Evolutionary conservation across 2,888 invertebrate species (phyloP).

Genomic region (Tachina grossa): DNA sequence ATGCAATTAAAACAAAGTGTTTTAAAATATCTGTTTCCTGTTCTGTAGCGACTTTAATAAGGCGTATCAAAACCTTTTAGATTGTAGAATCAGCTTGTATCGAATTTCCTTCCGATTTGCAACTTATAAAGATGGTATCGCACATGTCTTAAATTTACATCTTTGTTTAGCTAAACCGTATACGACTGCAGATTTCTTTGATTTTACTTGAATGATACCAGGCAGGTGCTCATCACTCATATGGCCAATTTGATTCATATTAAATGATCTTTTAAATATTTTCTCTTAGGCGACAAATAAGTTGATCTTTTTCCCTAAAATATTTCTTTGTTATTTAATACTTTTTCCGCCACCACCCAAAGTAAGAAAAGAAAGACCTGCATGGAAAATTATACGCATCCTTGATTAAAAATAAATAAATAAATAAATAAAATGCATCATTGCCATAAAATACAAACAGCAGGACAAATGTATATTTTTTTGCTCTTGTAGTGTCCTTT

Average conservation of each 20-base stretch:
- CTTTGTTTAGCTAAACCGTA: no score
- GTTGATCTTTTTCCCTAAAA: constrained; percentile 30
- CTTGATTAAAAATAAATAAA: constrained; percentile 69
- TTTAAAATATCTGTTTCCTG: constrained; percentile 7
- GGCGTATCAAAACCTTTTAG: constrained; percentile 12
- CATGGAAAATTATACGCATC: constrained; percentile 49
- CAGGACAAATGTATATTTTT: constrained; percentile 4
- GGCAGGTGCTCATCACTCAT: background rate
- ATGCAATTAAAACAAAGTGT: background rate
- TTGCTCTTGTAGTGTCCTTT: constrained; percentile 4
- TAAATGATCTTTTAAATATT: constrained; percentile 12
- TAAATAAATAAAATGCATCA: constrained; percentile 65
- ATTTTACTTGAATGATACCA: background rate
- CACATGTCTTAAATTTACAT: background rate
- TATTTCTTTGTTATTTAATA: constrained; percentile 52
- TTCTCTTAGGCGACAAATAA: background rate
- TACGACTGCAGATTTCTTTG: constrained; percentile 4
- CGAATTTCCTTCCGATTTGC: background rate
- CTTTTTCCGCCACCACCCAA: constrained; percentile 16
- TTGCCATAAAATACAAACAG: constrained; percentile 55
- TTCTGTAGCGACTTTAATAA: background rate
- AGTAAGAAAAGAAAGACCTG: background rate
- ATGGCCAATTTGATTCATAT: constrained; percentile 36
- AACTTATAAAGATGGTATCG: background rate
- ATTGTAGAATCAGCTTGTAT: background rate